Base-by-base conservation (phyloP, 2,113 vertebrate species). In the Cynoglossus semilaevis region DNA sequence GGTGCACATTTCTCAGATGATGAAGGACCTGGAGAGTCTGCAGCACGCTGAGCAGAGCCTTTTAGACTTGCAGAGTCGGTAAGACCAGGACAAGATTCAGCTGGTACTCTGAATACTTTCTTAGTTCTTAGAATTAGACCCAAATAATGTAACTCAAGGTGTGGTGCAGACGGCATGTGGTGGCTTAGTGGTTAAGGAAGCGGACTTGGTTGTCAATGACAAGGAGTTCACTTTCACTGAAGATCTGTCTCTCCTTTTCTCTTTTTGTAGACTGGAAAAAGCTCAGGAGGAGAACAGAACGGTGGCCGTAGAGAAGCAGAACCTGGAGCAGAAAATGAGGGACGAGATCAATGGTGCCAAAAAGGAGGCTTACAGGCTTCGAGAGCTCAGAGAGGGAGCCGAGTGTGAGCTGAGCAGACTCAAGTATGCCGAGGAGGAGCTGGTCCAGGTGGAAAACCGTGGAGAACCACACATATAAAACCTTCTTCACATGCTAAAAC, bases 271-370 rank as follows among this genome's bases (percentile, higher is more conserved):
- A 72, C 91, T 99, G 79, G 93, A 98, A 67, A 99, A 98, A 56
- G 97, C 97, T 48, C 97, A 99, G 81, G 96, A 99, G 84, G 97
- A 99, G 85, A 98, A 98, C 74, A 91, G 97, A 55, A 98, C 94
- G 0, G 97, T 98, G 74, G 95, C 94, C 15, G 97, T 98, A 81
- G 97, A 98, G 88, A 99, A 99, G 85, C 94, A 98, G 86, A 98
- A 98, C 85, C 88, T 98, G 8, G 96, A 99, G 85, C 93, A 94
- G 83, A 98, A 98, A 87, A 95, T 99, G 95, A 94, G 94, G 88
- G 93, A 96, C 38, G 97, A 99, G 85, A 99, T 99, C 81, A 94
- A 53, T 46, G 97, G 93, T 0, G 97, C 96, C 29, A 98, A 99
- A 76, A 94, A 90, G 22, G 97, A 99, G 85, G 96, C 96, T 9